Percentiles rank a stretch among this genome's conserved stretches.
Evolutionary conservation across 2,113 vertebrate genomes (phyloP).

Genomic region (Microcebus jonahi): DNA sequence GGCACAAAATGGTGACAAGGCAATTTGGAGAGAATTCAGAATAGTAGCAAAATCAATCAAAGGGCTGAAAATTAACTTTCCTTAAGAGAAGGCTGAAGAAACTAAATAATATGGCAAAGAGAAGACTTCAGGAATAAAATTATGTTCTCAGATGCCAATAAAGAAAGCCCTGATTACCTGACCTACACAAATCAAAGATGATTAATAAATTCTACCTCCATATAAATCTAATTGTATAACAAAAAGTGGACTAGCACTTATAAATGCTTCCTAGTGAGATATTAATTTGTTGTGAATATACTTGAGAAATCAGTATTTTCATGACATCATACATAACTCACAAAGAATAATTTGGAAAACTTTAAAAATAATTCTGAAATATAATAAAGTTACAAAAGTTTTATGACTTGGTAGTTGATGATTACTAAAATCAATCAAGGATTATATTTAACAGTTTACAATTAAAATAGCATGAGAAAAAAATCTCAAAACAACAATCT

Average conservation of each 20-base stretch:
- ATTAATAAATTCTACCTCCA: constrained; percentile 45
- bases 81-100: background rate
- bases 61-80: background rate
- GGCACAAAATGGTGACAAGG: background rate
- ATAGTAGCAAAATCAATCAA: constrained; percentile 10
- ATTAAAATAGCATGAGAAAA: background rate
- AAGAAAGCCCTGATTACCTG: background rate
- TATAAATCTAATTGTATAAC: constrained; percentile 67
- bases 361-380: constrained; percentile 62
- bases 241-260: constrained; percentile 68
- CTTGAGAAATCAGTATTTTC: constrained; percentile 76
- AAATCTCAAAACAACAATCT: background rate
- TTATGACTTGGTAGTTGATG: background rate
- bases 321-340: constrained; percentile 49
- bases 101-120: background rate
- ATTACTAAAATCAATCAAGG: background rate
- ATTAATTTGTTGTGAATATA: constrained; percentile 46
- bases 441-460: background rate
- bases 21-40: background rate
- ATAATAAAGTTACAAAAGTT: constrained; percentile 47
- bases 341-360: constrained; percentile 69
- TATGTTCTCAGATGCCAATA: background rate
- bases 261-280: constrained; percentile 64
- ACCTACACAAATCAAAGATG: constrained; percentile 37
- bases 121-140: background rate